A percentile compares a stretch with the other conserved stretches of the same genome.
Conservation (phyloP, 2,113 vertebrate genomes). For the Silurus glanis region DNA sequence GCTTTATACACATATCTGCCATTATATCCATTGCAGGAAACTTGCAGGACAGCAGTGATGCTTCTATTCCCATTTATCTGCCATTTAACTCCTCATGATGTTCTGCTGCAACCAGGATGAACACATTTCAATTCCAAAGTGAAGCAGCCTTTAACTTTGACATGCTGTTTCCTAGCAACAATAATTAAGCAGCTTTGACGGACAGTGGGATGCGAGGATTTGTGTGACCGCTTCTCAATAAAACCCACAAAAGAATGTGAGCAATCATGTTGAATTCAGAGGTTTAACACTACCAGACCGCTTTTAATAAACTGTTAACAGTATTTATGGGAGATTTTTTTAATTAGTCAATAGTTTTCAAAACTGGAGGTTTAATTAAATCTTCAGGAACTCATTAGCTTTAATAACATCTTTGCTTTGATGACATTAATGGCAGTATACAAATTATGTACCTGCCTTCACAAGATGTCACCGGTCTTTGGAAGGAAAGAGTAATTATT, state of each 20-base stretch:
- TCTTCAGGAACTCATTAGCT: background rate
- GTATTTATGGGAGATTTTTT: background rate
- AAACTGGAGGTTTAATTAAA: background rate
- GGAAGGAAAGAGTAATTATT: background rate
- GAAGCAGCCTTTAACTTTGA: constrained; percentile 46
- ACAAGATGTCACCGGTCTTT: background rate
- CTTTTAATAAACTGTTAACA: background rate
- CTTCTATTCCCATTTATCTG: constrained; percentile 31
- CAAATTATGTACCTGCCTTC: background rate
- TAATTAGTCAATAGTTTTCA: background rate
- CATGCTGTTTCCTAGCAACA: constrained; percentile 60
- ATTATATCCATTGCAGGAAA: background rate
- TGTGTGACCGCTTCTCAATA: constrained; percentile 32
- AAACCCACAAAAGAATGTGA: constrained; percentile 28
- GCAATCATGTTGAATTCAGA: constrained; percentile 32
- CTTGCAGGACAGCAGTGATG: constrained; percentile 6
- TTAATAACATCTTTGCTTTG: constrained; percentile 16
- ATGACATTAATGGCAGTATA: constrained; percentile 8
- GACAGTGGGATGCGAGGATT: constrained; percentile 43
- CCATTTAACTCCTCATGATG: background rate
- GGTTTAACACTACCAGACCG: background rate
- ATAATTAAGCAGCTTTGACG: constrained; percentile 45
- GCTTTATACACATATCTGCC: background rate
- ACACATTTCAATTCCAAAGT: constrained; percentile 40
- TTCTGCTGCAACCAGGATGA: constrained; percentile 4